These are phyloP conservation scores for Lacerta agilis DNA, from an alignment of 2,797 vertebrate species.

Conservation along the genomic window DNA sequence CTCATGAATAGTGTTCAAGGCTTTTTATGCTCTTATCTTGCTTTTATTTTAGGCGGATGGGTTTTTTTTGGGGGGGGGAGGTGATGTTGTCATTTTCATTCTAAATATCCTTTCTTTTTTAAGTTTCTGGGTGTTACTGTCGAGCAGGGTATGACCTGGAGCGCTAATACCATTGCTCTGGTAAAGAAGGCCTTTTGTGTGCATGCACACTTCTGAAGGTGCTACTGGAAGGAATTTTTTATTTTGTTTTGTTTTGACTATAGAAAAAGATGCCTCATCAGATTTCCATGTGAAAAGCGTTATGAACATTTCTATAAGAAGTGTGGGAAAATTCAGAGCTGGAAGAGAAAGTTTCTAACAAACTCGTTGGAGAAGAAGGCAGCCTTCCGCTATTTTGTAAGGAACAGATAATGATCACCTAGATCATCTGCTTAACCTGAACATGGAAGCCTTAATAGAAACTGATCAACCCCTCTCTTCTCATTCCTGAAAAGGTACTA, in stretches of 20 bases:
- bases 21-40: not conserved
- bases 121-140: too few species aligned
- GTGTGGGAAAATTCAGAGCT: not conserved
- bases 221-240: too few species aligned
- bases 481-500: not conserved
- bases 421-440: not conserved
- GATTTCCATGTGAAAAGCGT: not conserved
- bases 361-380: not conserved
- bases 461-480: not conserved
- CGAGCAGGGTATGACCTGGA: too few species aligned
- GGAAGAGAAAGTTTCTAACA: not conserved
- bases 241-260: too few species aligned
- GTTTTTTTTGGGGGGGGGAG: not conserved
- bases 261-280: not conserved
- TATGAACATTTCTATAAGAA: not conserved
- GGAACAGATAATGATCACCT: not conserved
- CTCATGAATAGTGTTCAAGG: too few species aligned
- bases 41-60: not conserved
- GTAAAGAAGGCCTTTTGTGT: too few species aligned
- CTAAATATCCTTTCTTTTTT: not conserved
- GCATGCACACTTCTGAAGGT: too few species aligned
- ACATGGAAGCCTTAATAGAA: not conserved
- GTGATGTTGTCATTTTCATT: not conserved
- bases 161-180: too few species aligned
- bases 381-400: not conserved